Percentiles rank a stretch among this genome's conserved stretches.
phyloP scores from a whole-genome alignment of 2,113 vertebrate genomes.

The Xiphophorus hellerii region DNA sequence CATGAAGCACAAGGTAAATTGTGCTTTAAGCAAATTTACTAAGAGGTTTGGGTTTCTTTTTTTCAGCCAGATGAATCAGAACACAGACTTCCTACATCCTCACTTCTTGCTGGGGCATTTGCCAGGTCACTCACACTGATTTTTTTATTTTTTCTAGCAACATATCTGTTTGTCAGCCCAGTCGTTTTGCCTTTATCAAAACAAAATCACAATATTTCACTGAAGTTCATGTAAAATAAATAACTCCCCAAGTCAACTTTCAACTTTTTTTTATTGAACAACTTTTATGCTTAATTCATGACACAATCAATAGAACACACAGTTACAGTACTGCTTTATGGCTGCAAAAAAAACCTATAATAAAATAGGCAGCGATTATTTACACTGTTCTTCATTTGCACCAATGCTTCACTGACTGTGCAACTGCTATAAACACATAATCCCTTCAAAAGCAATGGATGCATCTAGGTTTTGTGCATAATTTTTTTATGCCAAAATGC shows the following conservation, averaged over 20 bases:
- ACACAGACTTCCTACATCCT: no score
- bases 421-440: neutral
- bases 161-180: no score
- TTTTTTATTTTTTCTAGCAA: neutral
- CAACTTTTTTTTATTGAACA: slow-evolving; percentile 19
- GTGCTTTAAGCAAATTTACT: no score
- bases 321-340: neutral
- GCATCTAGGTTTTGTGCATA: neutral
- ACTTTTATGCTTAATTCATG: slow-evolving; percentile 3
- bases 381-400: neutral
- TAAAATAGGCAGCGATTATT: neutral
- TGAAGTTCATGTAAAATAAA: neutral
- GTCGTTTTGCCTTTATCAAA: neutral
- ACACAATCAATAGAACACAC: slow-evolving; percentile 13
- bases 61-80: neutral
- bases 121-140: neutral
- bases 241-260: neutral
- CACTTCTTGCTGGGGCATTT: no score
- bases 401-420: neutral
- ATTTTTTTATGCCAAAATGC: slow-evolving; percentile 1
- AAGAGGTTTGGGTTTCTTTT: no score
- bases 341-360: neutral
- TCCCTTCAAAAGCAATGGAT: slow-evolving; percentile 7
- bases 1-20: no score
- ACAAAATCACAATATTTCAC: neutral